Base-by-base conservation (phyloP, 2,888 invertebrate species). In the Hemistola chrysoprasaria region DNA sequence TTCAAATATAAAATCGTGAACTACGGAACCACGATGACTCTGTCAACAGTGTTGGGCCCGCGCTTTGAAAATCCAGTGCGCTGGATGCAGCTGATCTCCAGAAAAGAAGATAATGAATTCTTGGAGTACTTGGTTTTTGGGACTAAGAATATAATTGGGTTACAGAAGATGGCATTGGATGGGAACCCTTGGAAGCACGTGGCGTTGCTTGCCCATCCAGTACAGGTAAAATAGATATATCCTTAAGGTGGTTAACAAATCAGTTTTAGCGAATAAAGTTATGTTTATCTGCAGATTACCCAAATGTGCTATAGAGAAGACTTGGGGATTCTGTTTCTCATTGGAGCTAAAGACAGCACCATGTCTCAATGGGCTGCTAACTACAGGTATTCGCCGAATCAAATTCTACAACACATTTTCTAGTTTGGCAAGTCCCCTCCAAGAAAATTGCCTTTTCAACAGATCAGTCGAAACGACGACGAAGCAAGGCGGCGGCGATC, bases 131-230 rank as follows among this genome's bases (percentile, higher is more conserved):
- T 94, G 59, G 71, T 93, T 20, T 95, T 93, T 61, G 84, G 90
- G 8, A 93, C 92, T 1, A 84, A 90, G 27, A 91, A 91, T 55
- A 90, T 92, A 53, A 89, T 95, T 4, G 95, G 95, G 0, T 68
- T 95, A 9, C 92, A 93, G 65, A 90, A 92, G 47, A 63, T 93
- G 62, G 94, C 95, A 0, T 73, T 93, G 0, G 93, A 94, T 65
- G 95, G 95, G 0, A 95, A 95, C 71, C 95, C 95, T 3, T 94
- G 92, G 81, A 92, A 90, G 58, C 91, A 90, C 52, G 79, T 90
- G 0, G 92, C 90, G 0, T 66, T 93, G 44, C 78, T 93, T 11
- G 94, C 91, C 1, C 94, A 95, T 72, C 93, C 94, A 0, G 65
- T 72, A 33, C 90, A 92, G 78, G 94, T 93, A 65, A 1, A 23